A percentile compares a stretch with the other conserved stretches of the same genome.
phyloP scores from a whole-genome alignment of 2,113 vertebrate species.

The Lynx canadensis region DNA sequence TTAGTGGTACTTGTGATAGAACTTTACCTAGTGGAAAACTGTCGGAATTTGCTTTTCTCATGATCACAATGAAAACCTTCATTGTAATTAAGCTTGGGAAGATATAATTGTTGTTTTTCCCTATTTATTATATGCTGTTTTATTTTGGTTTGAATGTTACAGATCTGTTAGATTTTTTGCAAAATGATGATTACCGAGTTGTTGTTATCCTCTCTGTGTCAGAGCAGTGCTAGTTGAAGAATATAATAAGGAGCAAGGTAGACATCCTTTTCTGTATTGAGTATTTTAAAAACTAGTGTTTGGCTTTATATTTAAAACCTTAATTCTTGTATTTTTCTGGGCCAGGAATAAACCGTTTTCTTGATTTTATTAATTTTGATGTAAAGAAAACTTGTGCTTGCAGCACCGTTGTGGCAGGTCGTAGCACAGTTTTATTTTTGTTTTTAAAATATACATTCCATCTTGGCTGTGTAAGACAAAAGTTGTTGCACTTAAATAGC shows the following conservation, averaged over 20 bases:
- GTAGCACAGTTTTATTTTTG: slow-evolving; percentile 19
- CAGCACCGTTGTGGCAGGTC: background rate
- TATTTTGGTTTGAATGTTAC: slow-evolving; percentile 40
- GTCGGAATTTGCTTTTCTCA: background rate
- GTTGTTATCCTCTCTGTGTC: background rate
- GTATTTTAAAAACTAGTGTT: slow-evolving; percentile 37
- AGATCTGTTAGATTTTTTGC: background rate
- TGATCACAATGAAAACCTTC: slow-evolving; percentile 23
- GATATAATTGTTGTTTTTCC: background rate
- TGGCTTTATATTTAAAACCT: slow-evolving; percentile 31
- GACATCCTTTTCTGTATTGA: background rate
- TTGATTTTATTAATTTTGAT: slow-evolving; percentile 56
- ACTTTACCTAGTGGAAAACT: slow-evolving; percentile 5
- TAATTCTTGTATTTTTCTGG: slow-evolving; percentile 34
- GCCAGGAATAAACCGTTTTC: background rate
- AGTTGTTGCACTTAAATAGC: background rate
- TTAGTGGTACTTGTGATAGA: background rate
- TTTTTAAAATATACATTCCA: slow-evolving; percentile 18
- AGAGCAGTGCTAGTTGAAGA: background rate
- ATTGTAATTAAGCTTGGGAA: slow-evolving; percentile 23
- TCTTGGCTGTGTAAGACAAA: background rate
- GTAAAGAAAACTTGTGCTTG: background rate
- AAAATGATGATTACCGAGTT: background rate
- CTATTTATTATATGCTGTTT: background rate
- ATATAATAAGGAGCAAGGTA: background rate